Conservation (phyloP, 2,113 vertebrate genomes). For the Phalacrocorax brasilianus region DNA sequence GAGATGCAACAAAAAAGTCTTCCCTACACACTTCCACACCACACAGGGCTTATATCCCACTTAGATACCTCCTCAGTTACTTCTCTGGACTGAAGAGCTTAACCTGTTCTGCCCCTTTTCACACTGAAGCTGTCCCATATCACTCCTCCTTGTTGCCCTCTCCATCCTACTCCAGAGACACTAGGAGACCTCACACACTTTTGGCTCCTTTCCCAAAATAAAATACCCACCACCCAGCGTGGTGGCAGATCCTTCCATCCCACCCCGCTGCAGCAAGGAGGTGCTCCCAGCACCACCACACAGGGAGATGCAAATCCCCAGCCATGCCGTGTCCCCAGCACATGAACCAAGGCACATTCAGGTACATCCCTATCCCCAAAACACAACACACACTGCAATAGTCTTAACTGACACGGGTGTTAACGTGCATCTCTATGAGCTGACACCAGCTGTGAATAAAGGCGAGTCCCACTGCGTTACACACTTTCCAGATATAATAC, state of each 20-base stretch:
- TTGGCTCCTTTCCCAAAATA: not conserved
- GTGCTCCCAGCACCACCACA: not conserved
- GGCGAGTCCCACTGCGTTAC: too few relatives aligned
- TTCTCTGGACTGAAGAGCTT: not conserved
- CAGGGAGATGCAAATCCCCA: not conserved
- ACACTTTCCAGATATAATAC: not conserved
- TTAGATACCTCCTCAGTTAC: not conserved
- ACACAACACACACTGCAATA: not conserved
- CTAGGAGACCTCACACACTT: not conserved
- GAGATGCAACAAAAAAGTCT: not conserved
- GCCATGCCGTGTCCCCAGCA: too few relatives aligned
- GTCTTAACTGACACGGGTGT: not conserved
- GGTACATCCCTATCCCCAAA: accelerated
- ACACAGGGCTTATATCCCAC: not conserved
- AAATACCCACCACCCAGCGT: accelerated
- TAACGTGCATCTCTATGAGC: not conserved
- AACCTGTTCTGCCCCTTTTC: not conserved
- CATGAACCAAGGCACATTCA: not conserved
- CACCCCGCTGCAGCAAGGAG: accelerated
- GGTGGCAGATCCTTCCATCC: not conserved
- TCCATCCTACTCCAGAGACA: not conserved
- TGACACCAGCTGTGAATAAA: not conserved
- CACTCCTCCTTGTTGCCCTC: not conserved
- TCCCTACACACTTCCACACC: not conserved
- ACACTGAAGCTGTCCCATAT: not conserved